These are phyloP conservation scores for Ctena decussata DNA, from an alignment of 2,888 invertebrate species.

Conservation along the genomic window DNA sequence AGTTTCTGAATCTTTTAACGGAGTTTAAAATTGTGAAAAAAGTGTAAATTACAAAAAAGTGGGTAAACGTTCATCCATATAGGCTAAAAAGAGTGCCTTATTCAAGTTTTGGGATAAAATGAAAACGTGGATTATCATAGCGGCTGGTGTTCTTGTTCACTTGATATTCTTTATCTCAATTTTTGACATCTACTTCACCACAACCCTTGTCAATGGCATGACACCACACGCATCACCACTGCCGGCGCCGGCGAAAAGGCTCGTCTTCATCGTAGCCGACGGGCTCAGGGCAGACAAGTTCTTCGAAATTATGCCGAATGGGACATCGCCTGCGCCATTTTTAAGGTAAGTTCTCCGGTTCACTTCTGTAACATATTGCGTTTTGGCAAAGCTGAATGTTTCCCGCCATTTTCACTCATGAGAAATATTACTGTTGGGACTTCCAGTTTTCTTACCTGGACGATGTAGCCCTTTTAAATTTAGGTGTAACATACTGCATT, in stretches of 20 bases:
- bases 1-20: too few relatives aligned
- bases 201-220: slow-evolving; percentile 60
- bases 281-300: slow-evolving; percentile 52
- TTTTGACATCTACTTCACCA: slow-evolving; percentile 63
- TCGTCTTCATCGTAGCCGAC: slow-evolving; percentile 53
- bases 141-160: slow-evolving; percentile 45
- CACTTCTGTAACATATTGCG: too few relatives aligned
- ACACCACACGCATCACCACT: slow-evolving; percentile 50
- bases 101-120: slow-evolving; percentile 14
- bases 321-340: slow-evolving; percentile 45
- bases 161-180: slow-evolving; percentile 58
- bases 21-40: too few relatives aligned
- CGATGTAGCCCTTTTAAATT: not conserved
- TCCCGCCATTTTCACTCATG: too few relatives aligned
- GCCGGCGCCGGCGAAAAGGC: slow-evolving; percentile 48
- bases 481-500: not conserved
- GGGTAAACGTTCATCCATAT: too few relatives aligned
- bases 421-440: too few relatives aligned
- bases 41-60: too few relatives aligned
- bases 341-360: slow-evolving; percentile 31
- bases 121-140: slow-evolving; percentile 54
- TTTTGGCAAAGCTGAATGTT: too few relatives aligned
- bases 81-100: not conserved
- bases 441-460: not conserved
- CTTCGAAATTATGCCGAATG: slow-evolving; percentile 38